Conservation (phyloP, 2,888 invertebrate species). For the Chrysopilus asiliformis region DNA sequence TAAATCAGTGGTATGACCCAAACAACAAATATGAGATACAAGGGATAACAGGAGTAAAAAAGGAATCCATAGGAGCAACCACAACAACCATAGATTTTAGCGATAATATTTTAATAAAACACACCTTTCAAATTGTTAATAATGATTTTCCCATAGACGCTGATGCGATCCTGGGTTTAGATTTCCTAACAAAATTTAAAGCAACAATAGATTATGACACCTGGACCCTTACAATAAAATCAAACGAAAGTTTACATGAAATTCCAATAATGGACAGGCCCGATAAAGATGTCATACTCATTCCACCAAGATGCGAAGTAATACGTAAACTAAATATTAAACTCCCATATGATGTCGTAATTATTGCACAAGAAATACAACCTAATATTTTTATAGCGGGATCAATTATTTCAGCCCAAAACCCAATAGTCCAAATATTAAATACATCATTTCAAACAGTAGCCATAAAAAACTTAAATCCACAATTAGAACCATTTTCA, state of each 20-base stretch:
- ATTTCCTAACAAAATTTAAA: slow-evolving; percentile 1
- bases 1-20: not conserved
- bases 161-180: not conserved
- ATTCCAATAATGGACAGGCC: not conserved
- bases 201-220: slow-evolving; percentile 1
- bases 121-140: too few species aligned
- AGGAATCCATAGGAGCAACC: not conserved
- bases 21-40: not conserved
- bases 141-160: too few species aligned
- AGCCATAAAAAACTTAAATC: slow-evolving; percentile 1
- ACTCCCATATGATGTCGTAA: too few species aligned
- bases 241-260: not conserved
- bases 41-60: not conserved
- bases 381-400: too few species aligned
- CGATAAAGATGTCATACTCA: not conserved
- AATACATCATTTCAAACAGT: slow-evolving; percentile 2
- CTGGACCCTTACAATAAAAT: not conserved
- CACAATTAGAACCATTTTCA: not conserved
- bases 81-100: not conserved
- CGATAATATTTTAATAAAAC: not conserved
- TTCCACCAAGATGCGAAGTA: slow-evolving; percentile 4
- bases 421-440: slow-evolving; percentile 1
- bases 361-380: too few species aligned
- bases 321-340: too few species aligned
- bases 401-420: not conserved